Evolutionary conservation across 2,797 vertebrate species (phyloP).

Genomic region (Philypnodon macrostomus): DNA sequence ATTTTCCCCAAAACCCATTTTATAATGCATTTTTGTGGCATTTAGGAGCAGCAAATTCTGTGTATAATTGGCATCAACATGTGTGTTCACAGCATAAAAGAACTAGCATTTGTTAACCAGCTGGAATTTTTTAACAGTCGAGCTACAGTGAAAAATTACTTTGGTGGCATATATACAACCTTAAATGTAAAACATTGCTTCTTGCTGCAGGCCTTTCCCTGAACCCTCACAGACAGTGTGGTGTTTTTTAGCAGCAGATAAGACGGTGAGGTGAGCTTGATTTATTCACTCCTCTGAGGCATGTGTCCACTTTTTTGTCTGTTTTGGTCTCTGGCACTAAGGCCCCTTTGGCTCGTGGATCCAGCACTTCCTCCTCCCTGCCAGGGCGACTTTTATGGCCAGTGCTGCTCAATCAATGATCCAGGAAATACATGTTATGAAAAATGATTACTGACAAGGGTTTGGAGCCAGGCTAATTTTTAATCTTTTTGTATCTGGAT

Average conservation of each 20-base stretch:
- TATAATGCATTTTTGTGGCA: too few species aligned
- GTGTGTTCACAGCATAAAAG: too few species aligned
- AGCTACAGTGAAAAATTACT: too few species aligned
- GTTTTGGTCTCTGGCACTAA: slow-evolving; percentile 41
- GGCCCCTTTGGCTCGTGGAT: slow-evolving; percentile 31
- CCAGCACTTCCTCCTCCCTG: slow-evolving; percentile 36
- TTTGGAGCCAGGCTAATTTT: slow-evolving; percentile 35
- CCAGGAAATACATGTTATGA: slow-evolving; percentile 44
- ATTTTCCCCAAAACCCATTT: too few species aligned
- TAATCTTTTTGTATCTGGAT: slow-evolving; percentile 27
- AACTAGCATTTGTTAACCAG: too few species aligned
- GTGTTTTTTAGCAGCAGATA: slow-evolving; percentile 34
- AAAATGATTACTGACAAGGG: slow-evolving; percentile 39
- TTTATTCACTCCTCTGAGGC: slow-evolving; percentile 36
- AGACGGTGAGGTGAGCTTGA: slow-evolving; percentile 32
- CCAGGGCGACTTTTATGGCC: slow-evolving; percentile 50
- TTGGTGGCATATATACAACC: too few species aligned
- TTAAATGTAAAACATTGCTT: too few species aligned
- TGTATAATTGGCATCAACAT: too few species aligned
- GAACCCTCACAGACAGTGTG: slow-evolving; percentile 29
- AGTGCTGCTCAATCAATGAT: slow-evolving; percentile 48
- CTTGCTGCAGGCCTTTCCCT: not conserved
- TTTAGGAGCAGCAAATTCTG: too few species aligned
- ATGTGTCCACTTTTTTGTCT: slow-evolving; percentile 35
- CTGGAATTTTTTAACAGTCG: too few species aligned